phyloP scores from a whole-genome alignment of 2,797 vertebrate species.

The Acanthurus lineatus region DNA sequence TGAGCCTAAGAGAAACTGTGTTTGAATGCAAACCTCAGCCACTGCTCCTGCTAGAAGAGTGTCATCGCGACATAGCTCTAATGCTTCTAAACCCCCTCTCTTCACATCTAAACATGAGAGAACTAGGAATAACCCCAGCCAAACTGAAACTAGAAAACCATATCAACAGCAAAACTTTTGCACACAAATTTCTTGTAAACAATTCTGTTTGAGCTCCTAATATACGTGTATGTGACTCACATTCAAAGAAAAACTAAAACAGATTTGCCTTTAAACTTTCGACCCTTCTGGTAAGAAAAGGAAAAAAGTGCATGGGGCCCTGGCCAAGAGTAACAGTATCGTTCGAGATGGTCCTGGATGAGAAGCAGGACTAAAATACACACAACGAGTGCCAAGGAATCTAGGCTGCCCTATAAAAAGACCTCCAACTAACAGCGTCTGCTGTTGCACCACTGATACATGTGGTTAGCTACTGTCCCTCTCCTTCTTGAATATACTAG shows the following conservation, averaged over 20 bases:
- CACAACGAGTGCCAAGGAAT: constrained; percentile 72
- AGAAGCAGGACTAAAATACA: constrained; percentile 77
- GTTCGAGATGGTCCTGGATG: constrained; percentile 58
- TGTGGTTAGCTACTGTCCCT: constrained; percentile 58
- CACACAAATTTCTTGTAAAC: not conserved
- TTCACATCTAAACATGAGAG: not conserved
- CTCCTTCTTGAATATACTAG: constrained; percentile 25
- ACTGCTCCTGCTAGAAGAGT: constrained; percentile 19
- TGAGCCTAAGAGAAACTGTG: rapidly evolving
- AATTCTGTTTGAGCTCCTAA: not conserved
- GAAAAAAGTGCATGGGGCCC: constrained; percentile 19
- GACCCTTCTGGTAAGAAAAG: constrained; percentile 52
- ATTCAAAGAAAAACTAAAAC: not conserved
- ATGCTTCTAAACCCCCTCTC: not conserved
- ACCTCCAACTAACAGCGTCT: constrained; percentile 56
- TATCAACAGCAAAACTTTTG: rapidly evolving
- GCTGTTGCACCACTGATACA: constrained; percentile 59
- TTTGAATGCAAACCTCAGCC: constrained; percentile 13
- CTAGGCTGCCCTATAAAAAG: constrained; percentile 85
- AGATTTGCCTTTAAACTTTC: not conserved
- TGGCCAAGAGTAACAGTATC: constrained; percentile 77
- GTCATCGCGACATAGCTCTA: rapidly evolving
- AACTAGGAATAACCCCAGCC: rapidly evolving
- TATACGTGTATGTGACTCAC: not conserved
- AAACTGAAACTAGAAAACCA: not conserved